Base-by-base conservation (phyloP, 2,888 invertebrate genomes). In the Ichneumon xanthorius region DNA sequence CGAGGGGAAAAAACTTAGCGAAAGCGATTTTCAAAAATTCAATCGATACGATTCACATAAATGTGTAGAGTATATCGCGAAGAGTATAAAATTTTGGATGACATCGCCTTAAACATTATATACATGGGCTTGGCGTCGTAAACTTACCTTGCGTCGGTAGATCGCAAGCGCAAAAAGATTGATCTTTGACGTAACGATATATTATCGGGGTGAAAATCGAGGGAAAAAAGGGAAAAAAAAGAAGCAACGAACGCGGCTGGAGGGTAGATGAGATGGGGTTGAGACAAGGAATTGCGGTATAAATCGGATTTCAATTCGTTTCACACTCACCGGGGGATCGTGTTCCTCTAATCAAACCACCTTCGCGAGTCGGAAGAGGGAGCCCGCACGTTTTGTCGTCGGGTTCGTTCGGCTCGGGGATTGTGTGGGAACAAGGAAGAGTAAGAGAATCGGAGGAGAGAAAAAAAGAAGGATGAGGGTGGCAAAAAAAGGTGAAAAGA, bases 321-420 rank as follows among this genome's bases (percentile, higher is more conserved):
- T 85, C 84, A 85, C 87, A 80, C 85, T 86, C 85, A 40, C 73
- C 33, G 61, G 61, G 16, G 86, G 71, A 85, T 88, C 85, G 88
- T 87, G 88, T 88, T 89, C 88, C 87, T 89, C 87, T 88, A 88
- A 89, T 89, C 88, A 87, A 86, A 85, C 83, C 85, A 78, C 81
- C 88, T 86, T 83, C 65, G 83, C 61, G 75, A 83, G 82, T 86
- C 79, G 72, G 68, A 75, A 77, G 67, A 53, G 40, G n/a, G 61
- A 80, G 67, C 84, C 85, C 86, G 85, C 85, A 82, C 76, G 82
- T 81, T 87, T 85, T 87, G 84, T 88, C 87, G 79, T 82, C 79
- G 65, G 65, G 30, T 71, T 81, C 22, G 37, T 14, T 76, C 50
- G n/a, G 65, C 65, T 65, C 33, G n/a, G 67, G 55, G 33, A 22